Evolutionary conservation across 30 jellyfish, hydroid and myxozoan species (phyloP).

Genomic region (Turritopsis rubra): DNA sequence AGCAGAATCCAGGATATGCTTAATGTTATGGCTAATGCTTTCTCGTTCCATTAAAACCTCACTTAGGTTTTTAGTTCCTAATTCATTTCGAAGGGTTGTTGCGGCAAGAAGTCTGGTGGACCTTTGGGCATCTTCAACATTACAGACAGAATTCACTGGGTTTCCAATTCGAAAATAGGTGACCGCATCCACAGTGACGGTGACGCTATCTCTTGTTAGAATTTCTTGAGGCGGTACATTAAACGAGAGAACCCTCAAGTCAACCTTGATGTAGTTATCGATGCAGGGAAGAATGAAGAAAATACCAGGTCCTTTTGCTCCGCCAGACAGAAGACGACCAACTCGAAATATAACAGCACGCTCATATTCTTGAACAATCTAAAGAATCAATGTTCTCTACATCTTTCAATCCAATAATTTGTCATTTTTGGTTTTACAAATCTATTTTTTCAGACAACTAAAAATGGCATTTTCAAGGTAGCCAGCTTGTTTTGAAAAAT

Average conservation of each 20-base stretch:
- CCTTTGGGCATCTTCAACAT: conserved; percentile 92
- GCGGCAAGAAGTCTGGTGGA: conserved; percentile 89
- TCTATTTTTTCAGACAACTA: too few relatives aligned
- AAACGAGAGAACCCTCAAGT: conserved; percentile 76
- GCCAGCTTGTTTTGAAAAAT: neutral
- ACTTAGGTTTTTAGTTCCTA: conserved; percentile 83
- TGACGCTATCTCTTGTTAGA: conserved; percentile 88
- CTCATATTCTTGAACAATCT: conserved; percentile 96
- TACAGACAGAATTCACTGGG: conserved; percentile 80
- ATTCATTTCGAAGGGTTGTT: conserved; percentile 82
- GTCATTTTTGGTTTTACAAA: too few relatives aligned
- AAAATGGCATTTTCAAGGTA: too few relatives aligned
- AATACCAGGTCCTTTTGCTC: conserved; percentile 95
- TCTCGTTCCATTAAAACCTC: conserved; percentile 83
- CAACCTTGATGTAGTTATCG: conserved; percentile 85
- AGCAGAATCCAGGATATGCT: conserved; percentile 72
- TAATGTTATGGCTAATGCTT: conserved; percentile 45
- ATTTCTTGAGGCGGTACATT: conserved; percentile 98
- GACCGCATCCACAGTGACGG: conserved; percentile 96
- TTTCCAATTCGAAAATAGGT: conserved; percentile 83
- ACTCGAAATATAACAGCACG: conserved; percentile 94
- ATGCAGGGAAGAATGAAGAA: conserved; percentile 87
- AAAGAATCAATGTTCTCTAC: too few relatives aligned
- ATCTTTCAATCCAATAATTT: too few relatives aligned
- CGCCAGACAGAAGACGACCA: conserved; percentile 81